Base-by-base conservation (phyloP, 1,140 invertebrate genomes). In the Eufriesea mexicana region DNA sequence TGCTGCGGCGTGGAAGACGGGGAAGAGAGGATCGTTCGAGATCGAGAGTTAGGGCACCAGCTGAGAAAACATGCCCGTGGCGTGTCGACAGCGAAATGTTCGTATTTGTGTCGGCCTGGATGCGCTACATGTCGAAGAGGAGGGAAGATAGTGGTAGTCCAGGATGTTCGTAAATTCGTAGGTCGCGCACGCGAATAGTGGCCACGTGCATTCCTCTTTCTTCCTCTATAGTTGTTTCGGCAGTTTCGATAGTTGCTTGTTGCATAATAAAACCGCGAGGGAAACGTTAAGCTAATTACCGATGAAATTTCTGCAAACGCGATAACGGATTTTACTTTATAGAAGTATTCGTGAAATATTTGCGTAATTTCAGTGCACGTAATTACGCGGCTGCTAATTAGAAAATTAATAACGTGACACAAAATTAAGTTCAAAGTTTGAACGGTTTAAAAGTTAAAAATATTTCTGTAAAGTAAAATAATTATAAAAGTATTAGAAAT, bases 41-140 rank as follows among this genome's bases (percentile, higher is more conserved):
- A 83, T 84, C 74, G 79, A 89, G 87, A 91, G 92, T 91, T 88
- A 86, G 85, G 76, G 89, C 89, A 90, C 90, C 93, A 92, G 92
- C 93, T 93, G 93, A 93, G 91, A 92, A 94, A 94, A 94, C 92
- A 94, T 86, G 87, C 90, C 89, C 88, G 85, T 80, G 90, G 92
- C 90, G 89, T 90, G 85, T 90, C 90, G 89, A 90, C 83, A 79
- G 70, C 71, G 78, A 84, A 84, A 90, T 66, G 72, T 86, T 87
- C 85, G 83, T 73, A 79, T 84, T 84, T 61, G 80, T 64, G 68
- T 76, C 80, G n/a, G 75, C 6, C 25, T 59, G 59, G 61, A 82
- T 67, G 35, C 49, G 64, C 25, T 76, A 51, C 55, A 49, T 67
- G 79, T 72, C 59, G 2, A 49, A 64, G 23, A 10, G 81, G 55